Conservation (phyloP, 1,140 invertebrate genomes). For the Listronotus oregonensis region DNA sequence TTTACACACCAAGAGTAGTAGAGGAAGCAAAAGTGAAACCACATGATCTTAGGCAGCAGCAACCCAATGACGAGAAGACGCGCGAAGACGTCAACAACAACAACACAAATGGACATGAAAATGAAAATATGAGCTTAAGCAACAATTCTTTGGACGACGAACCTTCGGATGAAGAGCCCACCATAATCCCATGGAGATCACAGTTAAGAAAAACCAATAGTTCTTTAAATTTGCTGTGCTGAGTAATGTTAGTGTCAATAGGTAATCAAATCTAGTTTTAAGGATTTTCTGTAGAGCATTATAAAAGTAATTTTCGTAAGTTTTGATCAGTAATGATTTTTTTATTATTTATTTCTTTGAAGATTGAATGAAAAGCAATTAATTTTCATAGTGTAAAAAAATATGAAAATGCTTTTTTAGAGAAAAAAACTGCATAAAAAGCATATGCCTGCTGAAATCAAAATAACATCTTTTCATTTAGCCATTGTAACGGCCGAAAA, state of each 20-base stretch:
- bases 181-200: constrained; percentile 86
- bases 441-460: no score
- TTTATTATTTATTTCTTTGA: no score
- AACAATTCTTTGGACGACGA: constrained; percentile 46
- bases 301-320: no score
- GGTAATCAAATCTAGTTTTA: no score
- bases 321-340: no score
- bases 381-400: no score
- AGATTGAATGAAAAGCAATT: no score
- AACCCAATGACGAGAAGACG: constrained; percentile 30
- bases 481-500: no score
- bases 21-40: constrained; percentile 59
- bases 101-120: constrained; percentile 51
- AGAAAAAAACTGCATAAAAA: no score
- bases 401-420: no score
- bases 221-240: constrained; percentile 76
- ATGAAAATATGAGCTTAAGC: constrained; percentile 53
- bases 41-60: constrained; percentile 51
- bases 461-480: no score
- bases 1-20: constrained; percentile 69
- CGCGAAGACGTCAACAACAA: constrained; percentile 47
- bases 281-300: no score
- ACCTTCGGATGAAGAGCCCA: constrained; percentile 62
- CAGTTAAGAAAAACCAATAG: constrained; percentile 88
- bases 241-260: constrained; percentile 20